Base-by-base conservation (phyloP, 2,888 invertebrate genomes). In the Enchytraeus crypticus region DNA sequence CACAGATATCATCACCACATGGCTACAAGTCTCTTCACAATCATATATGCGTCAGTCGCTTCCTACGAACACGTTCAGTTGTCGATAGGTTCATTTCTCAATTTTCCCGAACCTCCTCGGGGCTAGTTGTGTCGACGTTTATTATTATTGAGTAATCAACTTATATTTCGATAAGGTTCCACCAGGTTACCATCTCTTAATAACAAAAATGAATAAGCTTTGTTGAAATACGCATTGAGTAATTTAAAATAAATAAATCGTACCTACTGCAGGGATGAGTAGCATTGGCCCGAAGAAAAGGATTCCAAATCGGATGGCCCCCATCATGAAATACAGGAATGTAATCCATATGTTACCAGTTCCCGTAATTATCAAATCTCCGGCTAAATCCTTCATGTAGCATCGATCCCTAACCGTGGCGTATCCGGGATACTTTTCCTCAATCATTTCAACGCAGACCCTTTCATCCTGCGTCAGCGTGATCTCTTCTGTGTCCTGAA, bases 241-340 rank as follows among this genome's bases (percentile, higher is more conserved):
- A n/a, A n/a, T n/a, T n/a, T n/a, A n/a, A n/a, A n/a, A n/a, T n/a
- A 38, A 18, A 38, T 38, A 38, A 18, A 11, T 38, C 38, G 56
- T 49, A 1, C 73, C 72, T 51, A 75, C 72, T 0, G 71, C 66
- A 2, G 72, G 71, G 27, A 70, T 74, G 66, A 75, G 76, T 66
- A 74, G 69, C 27, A 74, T 59, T 0, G 77, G 77, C 26, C 72
- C 71, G 60, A 74, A 74, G 57, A 75, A 71, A 57, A 77, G 71
- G 46, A 75, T 65, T 53, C 71, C 32, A n/a, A 74, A 66, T 63
- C 74, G 73, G 18, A 76, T 69, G 4, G 70, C 54, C 2, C 70
- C 66, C 5, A 77, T 70, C 47, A 74, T 66, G 18, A 71, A 58
- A 64, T 76, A 73, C 29, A 77, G 66, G 21, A 76, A 70, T 3